These are phyloP conservation scores for Gymnoscopelus braueri DNA, from an alignment of 2,797 vertebrate genomes.

Conservation along the genomic window DNA sequence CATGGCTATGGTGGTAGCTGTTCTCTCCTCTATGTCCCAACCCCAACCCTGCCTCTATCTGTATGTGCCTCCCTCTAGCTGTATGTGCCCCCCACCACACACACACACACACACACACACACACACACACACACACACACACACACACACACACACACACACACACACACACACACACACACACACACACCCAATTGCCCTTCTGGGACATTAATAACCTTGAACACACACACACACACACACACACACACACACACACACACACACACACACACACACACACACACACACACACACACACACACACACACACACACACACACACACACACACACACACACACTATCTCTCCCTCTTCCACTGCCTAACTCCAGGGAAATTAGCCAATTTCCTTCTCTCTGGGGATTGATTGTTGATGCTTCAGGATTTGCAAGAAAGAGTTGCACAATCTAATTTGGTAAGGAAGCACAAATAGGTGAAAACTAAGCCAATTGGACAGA, in stretches of 20 bases:
- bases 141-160: not conserved
- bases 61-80: no score
- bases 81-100: no score
- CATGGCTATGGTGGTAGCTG: slow-evolving; percentile 16
- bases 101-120: no score
- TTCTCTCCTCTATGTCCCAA: not conserved
- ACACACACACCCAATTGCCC: not conserved
- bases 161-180: no score
- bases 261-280: no score
- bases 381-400: not conserved
- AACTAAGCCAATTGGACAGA: slow-evolving; percentile 47
- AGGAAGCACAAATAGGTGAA: slow-evolving; percentile 37
- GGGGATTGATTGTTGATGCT: slow-evolving; percentile 25
- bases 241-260: not conserved
- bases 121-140: not conserved
- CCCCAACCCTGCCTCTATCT: no score
- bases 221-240: not conserved
- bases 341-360: not conserved
- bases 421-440: slow-evolving; percentile 36
- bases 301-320: no score
- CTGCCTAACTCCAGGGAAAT: not conserved
- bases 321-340: no score
- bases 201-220: no score
- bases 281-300: not conserved
- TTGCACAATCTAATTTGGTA: slow-evolving; percentile 35